phyloP scores from a whole-genome alignment of 35 echinoderm and acorn worm genomes.

The Chiridota heheva region DNA sequence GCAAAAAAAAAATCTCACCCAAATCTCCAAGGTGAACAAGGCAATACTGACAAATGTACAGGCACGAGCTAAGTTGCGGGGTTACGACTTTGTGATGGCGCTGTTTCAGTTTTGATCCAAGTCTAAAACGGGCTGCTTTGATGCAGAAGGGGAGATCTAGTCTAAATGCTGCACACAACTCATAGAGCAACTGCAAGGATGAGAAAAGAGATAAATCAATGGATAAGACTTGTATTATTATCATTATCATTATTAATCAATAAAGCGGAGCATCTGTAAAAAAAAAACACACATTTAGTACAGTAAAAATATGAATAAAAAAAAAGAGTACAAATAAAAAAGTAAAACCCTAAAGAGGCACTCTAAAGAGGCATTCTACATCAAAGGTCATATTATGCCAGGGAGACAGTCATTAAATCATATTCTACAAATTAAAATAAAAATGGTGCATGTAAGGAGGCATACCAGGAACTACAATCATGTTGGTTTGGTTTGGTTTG shows the following conservation, averaged over 20 bases:
- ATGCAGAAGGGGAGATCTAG: conserved; percentile 72
- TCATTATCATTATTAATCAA: too few species aligned
- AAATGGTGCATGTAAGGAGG: too few species aligned
- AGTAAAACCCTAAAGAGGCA: not conserved
- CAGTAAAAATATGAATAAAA: too few species aligned
- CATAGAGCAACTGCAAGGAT: conserved; percentile 71
- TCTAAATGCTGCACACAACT: conserved; percentile 83
- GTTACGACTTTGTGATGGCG: conserved; percentile 54
- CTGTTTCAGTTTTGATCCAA: conserved; percentile 38
- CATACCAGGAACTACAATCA: too few species aligned
- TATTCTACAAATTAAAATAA: too few species aligned
- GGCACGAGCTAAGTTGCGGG: conserved; percentile 63
- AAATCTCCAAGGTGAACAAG: conserved; percentile 89
- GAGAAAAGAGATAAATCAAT: not conserved
- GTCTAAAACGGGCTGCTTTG: conserved; percentile 70
- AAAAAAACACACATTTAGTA: too few species aligned
- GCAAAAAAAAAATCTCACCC: conserved; percentile 78
- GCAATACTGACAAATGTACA: conserved; percentile 94
- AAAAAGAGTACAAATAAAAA: too few species aligned
- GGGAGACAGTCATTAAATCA: not conserved
- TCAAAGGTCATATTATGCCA: not conserved
- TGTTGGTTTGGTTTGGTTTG: too few species aligned
- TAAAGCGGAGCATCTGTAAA: too few species aligned
- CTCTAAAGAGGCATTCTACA: not conserved
- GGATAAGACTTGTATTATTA: too few species aligned